A percentile compares a stretch with the other conserved stretches of the same genome.
Evolutionary conservation across 2,113 vertebrate genomes (phyloP).

Genomic region (Dromiciops gliroides): DNA sequence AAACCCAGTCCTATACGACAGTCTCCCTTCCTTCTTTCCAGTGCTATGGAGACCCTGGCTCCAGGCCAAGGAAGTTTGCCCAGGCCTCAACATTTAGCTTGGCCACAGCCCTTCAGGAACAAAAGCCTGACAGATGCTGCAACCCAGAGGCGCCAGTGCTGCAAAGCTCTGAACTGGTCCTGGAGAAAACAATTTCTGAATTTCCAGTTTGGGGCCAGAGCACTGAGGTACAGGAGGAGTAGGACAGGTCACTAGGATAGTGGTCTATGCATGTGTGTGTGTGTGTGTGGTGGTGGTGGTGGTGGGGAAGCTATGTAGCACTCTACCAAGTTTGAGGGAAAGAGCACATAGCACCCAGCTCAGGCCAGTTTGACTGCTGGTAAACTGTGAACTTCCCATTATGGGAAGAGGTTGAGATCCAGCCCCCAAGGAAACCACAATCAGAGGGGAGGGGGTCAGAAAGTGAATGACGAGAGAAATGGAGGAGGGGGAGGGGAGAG

Average conservation of each 20-base stretch:
- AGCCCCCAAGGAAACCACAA: background rate
- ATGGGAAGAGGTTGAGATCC: background rate
- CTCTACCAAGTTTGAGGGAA: background rate
- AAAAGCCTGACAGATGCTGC: background rate
- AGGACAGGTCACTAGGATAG: background rate
- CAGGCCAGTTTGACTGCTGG: background rate
- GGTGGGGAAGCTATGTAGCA: background rate
- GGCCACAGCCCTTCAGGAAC: background rate
- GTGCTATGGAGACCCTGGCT: background rate
- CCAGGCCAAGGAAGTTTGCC: background rate
- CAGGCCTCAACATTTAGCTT: background rate
- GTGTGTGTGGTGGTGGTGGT: no score
- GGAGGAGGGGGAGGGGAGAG: no score
- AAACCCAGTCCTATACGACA: background rate
- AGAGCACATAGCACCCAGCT: background rate
- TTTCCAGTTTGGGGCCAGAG: background rate
- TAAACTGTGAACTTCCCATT: background rate
- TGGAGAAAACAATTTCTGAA: background rate
- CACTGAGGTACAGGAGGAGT: background rate
- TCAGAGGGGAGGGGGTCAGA: background rate
- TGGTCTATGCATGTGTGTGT: background rate
- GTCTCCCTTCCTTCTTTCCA: background rate
- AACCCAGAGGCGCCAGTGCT: background rate
- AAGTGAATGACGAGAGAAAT: background rate
- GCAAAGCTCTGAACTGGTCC: background rate